A percentile compares a stretch with the other conserved stretches of the same genome.
Evolutionary conservation across 2,113 vertebrate genomes (phyloP).

Genomic region (Heptranchias perlo): DNA sequence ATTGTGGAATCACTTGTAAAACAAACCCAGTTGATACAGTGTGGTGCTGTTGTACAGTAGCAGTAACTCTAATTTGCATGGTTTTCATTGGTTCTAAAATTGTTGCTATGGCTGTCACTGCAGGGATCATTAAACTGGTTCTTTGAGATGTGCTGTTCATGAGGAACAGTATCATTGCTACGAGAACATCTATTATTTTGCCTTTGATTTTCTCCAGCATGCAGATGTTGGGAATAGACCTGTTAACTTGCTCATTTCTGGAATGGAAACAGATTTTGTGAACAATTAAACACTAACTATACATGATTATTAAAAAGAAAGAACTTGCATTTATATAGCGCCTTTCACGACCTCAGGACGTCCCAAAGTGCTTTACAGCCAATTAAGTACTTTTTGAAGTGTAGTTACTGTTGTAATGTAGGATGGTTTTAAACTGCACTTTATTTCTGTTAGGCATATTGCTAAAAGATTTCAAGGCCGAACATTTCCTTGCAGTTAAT

Average conservation of each 20-base stretch:
- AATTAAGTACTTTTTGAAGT: no score
- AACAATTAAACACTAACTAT: no score
- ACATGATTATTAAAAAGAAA: not conserved
- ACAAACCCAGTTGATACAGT: not conserved
- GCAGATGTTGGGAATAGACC: not conserved
- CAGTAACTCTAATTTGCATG: not conserved
- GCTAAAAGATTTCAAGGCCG: no score
- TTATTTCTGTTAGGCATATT: not conserved
- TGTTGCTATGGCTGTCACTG: not conserved
- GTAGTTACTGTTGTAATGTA: not conserved
- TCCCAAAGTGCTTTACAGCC: not conserved
- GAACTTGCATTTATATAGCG: not conserved
- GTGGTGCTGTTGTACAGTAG: no score
- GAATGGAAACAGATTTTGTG: not conserved
- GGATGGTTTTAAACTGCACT: not conserved
- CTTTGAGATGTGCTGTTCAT: not conserved
- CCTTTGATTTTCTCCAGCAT: not conserved
- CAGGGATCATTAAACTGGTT: not conserved
- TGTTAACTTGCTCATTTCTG: not conserved
- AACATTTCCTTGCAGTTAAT: not conserved
- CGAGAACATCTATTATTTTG: not conserved
- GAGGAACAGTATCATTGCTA: not conserved
- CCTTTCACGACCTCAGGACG: not conserved
- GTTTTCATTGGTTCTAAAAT: not conserved
- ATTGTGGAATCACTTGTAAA: no score